Conservation (phyloP, 2,888 invertebrate species). For the Plagodis dolabraria region DNA sequence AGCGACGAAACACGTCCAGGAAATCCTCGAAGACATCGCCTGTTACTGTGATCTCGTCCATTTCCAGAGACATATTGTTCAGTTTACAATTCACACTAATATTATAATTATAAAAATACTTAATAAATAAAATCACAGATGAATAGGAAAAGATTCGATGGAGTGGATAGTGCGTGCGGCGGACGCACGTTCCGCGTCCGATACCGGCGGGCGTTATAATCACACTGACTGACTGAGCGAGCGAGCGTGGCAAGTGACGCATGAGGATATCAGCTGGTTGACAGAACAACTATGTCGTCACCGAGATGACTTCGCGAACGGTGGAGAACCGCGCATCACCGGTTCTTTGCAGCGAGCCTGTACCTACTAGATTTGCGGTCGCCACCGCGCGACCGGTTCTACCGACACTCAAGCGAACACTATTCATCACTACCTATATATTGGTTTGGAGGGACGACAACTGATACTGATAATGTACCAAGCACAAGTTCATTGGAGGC, state of each 20-base stretch:
- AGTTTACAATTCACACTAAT: slow-evolving; percentile 50
- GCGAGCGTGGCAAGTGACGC: neutral
- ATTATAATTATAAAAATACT: slow-evolving; percentile 47
- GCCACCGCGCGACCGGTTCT: slow-evolving; percentile 37
- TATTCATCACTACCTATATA: neutral
- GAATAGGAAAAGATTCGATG: slow-evolving; percentile 73
- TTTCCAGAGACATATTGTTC: slow-evolving; percentile 86
- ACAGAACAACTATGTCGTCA: slow-evolving; percentile 13
- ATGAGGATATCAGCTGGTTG: too few relatives aligned
- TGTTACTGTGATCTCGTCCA: slow-evolving; percentile 86
- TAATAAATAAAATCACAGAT: slow-evolving; percentile 68
- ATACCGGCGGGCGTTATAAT: slow-evolving; percentile 53
- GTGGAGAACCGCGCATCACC: slow-evolving; percentile 19
- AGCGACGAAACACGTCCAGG: slow-evolving; percentile 87
- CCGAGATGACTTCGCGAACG: neutral
- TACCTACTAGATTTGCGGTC: neutral
- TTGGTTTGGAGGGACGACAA: slow-evolving; percentile 38
- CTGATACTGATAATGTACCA: slow-evolving; percentile 67
- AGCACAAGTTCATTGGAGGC: slow-evolving; percentile 69
- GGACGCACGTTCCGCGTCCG: slow-evolving; percentile 54
- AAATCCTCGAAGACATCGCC: slow-evolving; percentile 91
- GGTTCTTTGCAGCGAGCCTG: slow-evolving; percentile 3
- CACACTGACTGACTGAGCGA: slow-evolving; percentile 56
- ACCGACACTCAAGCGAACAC: slow-evolving; percentile 11
- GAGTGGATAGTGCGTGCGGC: slow-evolving; percentile 57